Percentiles rank a stretch among this genome's conserved stretches.
phyloP scores from a whole-genome alignment of 1,140 invertebrate genomes.

The Macrosteles quadrilineatus region DNA sequence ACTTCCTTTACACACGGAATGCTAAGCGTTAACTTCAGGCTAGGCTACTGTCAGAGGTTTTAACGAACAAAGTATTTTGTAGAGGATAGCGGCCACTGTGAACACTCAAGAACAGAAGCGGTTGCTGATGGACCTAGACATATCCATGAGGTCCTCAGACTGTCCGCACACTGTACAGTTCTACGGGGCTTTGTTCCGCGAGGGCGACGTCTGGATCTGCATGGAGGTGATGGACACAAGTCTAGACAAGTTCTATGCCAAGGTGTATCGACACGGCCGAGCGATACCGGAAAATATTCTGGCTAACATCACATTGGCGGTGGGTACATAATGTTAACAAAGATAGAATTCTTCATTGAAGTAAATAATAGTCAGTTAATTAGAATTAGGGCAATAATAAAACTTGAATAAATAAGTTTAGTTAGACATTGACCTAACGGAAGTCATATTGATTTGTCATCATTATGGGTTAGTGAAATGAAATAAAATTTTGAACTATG shows the following conservation, averaged over 20 bases:
- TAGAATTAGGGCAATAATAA: no score
- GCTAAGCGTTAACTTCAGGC: no score
- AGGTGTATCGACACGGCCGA: constrained; percentile 73
- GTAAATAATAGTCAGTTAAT: background rate
- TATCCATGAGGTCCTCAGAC: constrained; percentile 91
- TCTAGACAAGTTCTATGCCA: constrained; percentile 94
- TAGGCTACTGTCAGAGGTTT: no score
- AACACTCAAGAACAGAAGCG: constrained; percentile 92
- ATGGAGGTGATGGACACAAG: constrained; percentile 99
- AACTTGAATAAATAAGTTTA: no score
- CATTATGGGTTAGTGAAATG: no score
- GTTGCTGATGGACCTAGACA: constrained; percentile 95
- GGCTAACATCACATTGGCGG: constrained; percentile 92
- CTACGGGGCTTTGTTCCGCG: constrained; percentile 94
- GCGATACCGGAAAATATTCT: constrained; percentile 93
- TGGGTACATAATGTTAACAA: constrained; percentile 52
- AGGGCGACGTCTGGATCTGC: constrained; percentile 98
- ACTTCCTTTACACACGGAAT: no score
- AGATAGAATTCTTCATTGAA: background rate
- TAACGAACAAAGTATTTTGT: no score
- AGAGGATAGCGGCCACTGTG: constrained; percentile 91
- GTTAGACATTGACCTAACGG: no score
- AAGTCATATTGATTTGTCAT: no score
- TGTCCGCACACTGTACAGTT: constrained; percentile 97
- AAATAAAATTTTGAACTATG: no score